These are phyloP conservation scores for Melipona bicolor DNA, from an alignment of 2,888 invertebrate genomes.

Conservation along the genomic window DNA sequence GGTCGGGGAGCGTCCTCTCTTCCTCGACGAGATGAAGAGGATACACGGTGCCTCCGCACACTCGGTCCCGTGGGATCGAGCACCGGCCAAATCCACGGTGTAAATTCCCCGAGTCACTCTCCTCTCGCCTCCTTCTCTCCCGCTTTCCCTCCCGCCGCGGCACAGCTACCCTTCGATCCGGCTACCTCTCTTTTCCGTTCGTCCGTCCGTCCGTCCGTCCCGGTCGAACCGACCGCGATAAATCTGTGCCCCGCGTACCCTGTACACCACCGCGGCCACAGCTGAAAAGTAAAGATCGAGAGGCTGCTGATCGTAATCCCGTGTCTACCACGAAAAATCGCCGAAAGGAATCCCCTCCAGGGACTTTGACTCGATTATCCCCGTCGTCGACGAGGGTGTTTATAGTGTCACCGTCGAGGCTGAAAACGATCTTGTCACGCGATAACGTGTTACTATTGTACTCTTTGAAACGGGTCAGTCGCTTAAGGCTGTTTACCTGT, in stretches of 20 bases:
- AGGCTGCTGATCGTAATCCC: slow-evolving; percentile 69
- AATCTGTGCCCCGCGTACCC: slow-evolving; percentile 57
- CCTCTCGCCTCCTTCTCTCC: slow-evolving; percentile 54
- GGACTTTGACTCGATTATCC: slow-evolving; percentile 22
- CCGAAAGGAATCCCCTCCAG: slow-evolving; percentile 11
- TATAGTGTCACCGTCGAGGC: slow-evolving; percentile 14
- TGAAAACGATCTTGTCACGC: slow-evolving; percentile 7
- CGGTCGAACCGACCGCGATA: slow-evolving; percentile 61
- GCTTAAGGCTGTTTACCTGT: not conserved
- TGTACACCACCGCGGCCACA: slow-evolving; percentile 12
- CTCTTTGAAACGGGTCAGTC: not conserved
- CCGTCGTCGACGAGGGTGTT: not conserved
- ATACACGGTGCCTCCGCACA: slow-evolving; percentile 62
- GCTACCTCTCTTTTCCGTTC: slow-evolving; percentile 40
- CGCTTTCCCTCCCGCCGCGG: slow-evolving; percentile 30
- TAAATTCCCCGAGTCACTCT: slow-evolving; percentile 79
- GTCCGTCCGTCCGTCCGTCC: too few species aligned
- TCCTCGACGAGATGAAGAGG: slow-evolving; percentile 72
- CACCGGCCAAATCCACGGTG: slow-evolving; percentile 77
- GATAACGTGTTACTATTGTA: not conserved
- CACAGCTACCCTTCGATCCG: not conserved
- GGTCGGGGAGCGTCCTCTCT: slow-evolving; percentile 70
- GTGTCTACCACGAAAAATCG: slow-evolving; percentile 65
- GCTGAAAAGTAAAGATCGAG: slow-evolving; percentile 65
- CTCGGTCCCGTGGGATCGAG: slow-evolving; percentile 69